Base-by-base conservation (phyloP, 2,113 vertebrate genomes). In the Xenopus laevis region DNA sequence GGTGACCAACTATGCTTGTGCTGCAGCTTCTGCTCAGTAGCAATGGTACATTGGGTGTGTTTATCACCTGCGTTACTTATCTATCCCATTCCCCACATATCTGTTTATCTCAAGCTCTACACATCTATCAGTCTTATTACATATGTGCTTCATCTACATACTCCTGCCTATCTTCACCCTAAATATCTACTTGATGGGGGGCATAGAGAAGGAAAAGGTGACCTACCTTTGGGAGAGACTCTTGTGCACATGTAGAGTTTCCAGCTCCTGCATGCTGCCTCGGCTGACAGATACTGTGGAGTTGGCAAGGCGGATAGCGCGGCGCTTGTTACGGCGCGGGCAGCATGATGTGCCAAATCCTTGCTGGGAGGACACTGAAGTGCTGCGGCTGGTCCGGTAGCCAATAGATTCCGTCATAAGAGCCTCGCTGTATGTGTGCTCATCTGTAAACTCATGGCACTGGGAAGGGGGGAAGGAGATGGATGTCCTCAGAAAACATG, bases 371-470 rank as follows among this genome's bases (percentile, higher is more conserved):
- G 94, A 95, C 60, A 95, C 78, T 1, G 95, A 96, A 2, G 94
- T 96, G 87, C 95, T 96, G 59, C 94, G 90, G 78, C 94, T 96
- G 78, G 91, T 95, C 30, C 89, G 85, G 81, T 85, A 94, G 68
- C 92, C 92, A 65, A 93, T 82, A 0, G 95, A 94, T 79, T 93
- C 92, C 0, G 91, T 88, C 83, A 95, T 92, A 21, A 93, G 90
- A 18, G 94, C 82, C 82, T 95, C 93, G 0, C 92, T 95, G 89
- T 92, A 96, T 50, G 89, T 92, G 13, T 93, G 79, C 83, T 96
- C 94, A 0, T 94, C 93, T 0, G 93, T 92, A 83, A 96, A 96
- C 84, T 96, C 94, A 3, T 96, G 94, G 78, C 92, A 95, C 95
- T 96, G 83, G 27, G 21, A 65, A 50, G 17, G 75, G 45, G 27